Base-by-base conservation (phyloP, 2,797 vertebrate genomes). In the Eutrigla gurnardus region DNA sequence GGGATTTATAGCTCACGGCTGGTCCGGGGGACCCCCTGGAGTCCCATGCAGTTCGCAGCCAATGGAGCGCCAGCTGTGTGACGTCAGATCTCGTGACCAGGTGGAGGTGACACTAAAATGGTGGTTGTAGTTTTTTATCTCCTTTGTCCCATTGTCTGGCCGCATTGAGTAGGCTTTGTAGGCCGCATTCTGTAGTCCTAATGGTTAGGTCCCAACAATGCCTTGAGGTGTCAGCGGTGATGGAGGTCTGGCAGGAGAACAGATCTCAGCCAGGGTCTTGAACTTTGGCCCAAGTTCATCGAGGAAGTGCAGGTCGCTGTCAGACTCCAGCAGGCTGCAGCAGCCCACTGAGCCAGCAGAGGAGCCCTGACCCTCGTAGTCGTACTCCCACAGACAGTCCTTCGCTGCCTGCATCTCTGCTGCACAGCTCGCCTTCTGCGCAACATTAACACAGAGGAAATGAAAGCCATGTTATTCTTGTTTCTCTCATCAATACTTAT, bases 231-330 rank as follows among this genome's bases (percentile, higher is more conserved):
- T 8, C 7, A 4, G 7, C 49, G 63, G 40, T 3, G 40, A 18
- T 42, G 40, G 35, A 25, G 49, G 43, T 68, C 43, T 3, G 5
- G 58, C 43, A 39, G 67, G 54, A 5, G 50, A 79, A 75, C 92
- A 93, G 32, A 91, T 93, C 61, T 97, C 96, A 35, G 97, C 97
- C 33, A 99, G 91, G 35, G 95, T 97, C 89, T 95, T 98, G 87
- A 99, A 99, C 88, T 97, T 98, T 32, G 93, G 86, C 58, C 95
- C 96, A 15, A 99, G 92, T 79, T 98, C 93, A 74, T 97, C 92
- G 4, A 99, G 94, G 75, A 96, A 97, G 35, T 7, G 84, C 58
- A 97, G 93, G 2, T 97, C 95, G 0, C 92, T 84, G 37, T 96
- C 95, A 4, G 85, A 90, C 57, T 96, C 95, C 62, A 97, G 92